Evolutionary conservation across 2,888 invertebrate genomes (phyloP).

Genomic region (Cheilosia vernalis): DNA sequence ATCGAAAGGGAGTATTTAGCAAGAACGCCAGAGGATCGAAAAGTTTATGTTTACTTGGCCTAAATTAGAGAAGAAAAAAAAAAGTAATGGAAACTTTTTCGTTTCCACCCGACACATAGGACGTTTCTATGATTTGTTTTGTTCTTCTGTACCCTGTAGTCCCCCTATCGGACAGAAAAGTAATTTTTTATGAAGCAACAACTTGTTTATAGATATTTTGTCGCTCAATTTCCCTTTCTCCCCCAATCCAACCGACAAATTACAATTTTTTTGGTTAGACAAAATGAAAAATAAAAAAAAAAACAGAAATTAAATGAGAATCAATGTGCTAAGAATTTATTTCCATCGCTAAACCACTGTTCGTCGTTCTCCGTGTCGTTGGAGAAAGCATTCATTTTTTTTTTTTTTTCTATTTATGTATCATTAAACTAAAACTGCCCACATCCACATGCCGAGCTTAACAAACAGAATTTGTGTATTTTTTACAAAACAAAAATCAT

Average conservation of each 20-base stretch:
- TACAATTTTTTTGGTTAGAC: conserved; percentile 8
- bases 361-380: background rate
- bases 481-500: conserved; percentile 8
- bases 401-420: conserved; percentile 36
- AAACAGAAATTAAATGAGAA: conserved; percentile 62
- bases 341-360: conserved; percentile 23
- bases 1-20: conserved; percentile 99
- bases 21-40: conserved; percentile 98
- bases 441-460: conserved; percentile 37
- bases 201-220: conserved; percentile 41
- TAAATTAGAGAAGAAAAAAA: conserved; percentile 83
- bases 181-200: conserved; percentile 48
- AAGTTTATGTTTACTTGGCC: conserved; percentile 98
- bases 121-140: conserved; percentile 50
- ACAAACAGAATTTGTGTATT: background rate
- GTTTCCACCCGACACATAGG: conserved; percentile 43
- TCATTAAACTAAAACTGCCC: background rate
- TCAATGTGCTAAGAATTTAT: conserved; percentile 50
- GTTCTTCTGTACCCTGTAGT: conserved; percentile 40
- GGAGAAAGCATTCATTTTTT: conserved; percentile 4
- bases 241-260: conserved; percentile 23
- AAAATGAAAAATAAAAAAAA: conserved; percentile 10
- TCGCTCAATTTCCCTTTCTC: conserved; percentile 29
- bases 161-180: conserved; percentile 45
- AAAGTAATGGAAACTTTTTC: conserved; percentile 44